Conservation (phyloP, 2,797 vertebrate genomes). For the Siniperca undulata region DNA sequence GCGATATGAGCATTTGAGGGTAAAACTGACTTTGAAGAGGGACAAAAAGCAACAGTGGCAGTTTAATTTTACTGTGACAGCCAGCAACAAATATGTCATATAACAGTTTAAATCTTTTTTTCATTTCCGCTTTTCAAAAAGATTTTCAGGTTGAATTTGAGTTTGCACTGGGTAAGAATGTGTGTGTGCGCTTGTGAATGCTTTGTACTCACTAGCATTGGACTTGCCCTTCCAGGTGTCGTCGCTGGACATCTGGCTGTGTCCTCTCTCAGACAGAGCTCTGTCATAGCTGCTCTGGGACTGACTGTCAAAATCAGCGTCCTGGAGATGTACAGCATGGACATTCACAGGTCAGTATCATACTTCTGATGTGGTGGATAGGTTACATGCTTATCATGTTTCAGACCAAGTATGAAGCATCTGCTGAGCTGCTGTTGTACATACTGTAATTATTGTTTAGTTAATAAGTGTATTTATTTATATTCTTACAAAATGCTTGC, state of each 20-base stretch:
- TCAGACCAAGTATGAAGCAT: background rate
- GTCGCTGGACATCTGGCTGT: conserved; percentile 97
- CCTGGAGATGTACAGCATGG: conserved; percentile 80
- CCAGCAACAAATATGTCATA: background rate
- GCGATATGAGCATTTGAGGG: background rate
- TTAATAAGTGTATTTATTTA: conserved; percentile 7
- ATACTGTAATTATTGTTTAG: background rate
- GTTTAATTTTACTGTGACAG: background rate
- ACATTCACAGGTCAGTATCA: background rate
- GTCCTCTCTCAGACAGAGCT: conserved; percentile 94
- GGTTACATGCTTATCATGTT: background rate
- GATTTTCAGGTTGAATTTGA: background rate
- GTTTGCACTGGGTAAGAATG: background rate
- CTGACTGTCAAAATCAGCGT: conserved; percentile 93
- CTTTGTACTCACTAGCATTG: conserved; percentile 88
- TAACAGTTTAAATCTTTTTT: background rate
- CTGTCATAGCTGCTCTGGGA: conserved; percentile 96
- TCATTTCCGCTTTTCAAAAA: background rate
- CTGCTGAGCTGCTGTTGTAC: background rate
- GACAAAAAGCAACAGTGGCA: background rate
- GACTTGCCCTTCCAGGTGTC: conserved; percentile 95
- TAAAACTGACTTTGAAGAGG: background rate
- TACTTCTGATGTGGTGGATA: background rate
- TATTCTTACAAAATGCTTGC: conserved; percentile 91
- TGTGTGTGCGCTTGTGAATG: background rate